Evolutionary conservation across 1,140 invertebrate species (phyloP), one percentile per base, ranked within the genome.

Genomic region (Gryllus bimaculatus): DNA sequence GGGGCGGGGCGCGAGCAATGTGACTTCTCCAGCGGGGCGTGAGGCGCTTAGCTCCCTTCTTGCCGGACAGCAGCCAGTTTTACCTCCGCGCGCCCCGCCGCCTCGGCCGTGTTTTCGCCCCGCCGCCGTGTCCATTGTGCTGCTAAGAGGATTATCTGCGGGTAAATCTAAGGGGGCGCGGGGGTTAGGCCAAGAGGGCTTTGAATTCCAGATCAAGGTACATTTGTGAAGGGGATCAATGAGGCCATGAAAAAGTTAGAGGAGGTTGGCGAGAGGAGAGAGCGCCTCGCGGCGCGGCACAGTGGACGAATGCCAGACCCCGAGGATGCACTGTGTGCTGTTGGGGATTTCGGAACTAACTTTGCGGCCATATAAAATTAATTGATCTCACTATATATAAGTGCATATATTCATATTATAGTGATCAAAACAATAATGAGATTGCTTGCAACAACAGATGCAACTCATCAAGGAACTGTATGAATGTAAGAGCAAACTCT

Each of bases 191-290:
- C 20, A 77, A 77, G 48, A 47, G 48, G 76, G 47, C 76, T 77
- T 77, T 77, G 76, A 77, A 77, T 77, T 77, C 48, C 47, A 77
- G 76, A 77, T 77, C 76, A 77, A 77, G 76, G 76, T 77, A 48
- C 76, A 77, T 77, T 77, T 77, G 76, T 77, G 47, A 77, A 77
- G 48, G 76, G 76, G 76, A 77, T 77, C 76, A 77, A 77, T 47
- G 39, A 77, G 76, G 47, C 76, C 48, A 20, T 54, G 76, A 54
- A 77, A 77, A 77, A 77, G 48, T 77, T 49, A 77, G 48, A 20
- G 48, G 76, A 54, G 47, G 13, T 8, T 47, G 48, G 47, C 18
- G 76, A 76, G 75, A 5, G 47, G 75, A 75, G 75, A 75, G 75
- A 39, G 20, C 8, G 75, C n/a, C 47, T n/a, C 20, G 39, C 47